phyloP scores from a whole-genome alignment of 2,888 invertebrate genomes.

The Philonicus albiceps region DNA sequence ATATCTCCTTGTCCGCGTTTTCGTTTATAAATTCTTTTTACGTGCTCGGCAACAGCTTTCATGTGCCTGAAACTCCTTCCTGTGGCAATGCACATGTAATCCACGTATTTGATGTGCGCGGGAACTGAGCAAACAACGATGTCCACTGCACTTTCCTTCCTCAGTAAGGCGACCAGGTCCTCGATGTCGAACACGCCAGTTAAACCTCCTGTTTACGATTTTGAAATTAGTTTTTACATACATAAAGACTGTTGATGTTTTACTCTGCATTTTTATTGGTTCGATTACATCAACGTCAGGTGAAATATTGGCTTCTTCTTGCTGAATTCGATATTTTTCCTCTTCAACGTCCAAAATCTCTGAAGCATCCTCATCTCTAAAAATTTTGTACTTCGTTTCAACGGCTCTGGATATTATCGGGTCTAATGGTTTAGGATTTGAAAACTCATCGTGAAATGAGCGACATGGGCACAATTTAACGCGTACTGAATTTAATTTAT shows the following conservation, averaged over 20 bases:
- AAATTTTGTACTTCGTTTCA: conserved; percentile 72
- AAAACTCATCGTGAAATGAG: conserved; percentile 40
- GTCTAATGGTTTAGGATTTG: background rate
- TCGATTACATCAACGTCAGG: conserved; percentile 18
- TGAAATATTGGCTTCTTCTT: conserved; percentile 63
- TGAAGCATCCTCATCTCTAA: conserved; percentile 74
- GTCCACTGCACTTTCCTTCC: conserved; percentile 79
- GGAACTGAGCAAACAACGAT: conserved; percentile 84
- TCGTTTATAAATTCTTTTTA: conserved; percentile 78
- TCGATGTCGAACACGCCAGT: conserved; percentile 89
- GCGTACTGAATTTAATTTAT: background rate
- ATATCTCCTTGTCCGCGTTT: conserved; percentile 71
- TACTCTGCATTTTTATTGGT: conserved; percentile 68
- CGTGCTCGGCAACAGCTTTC: conserved; percentile 76
- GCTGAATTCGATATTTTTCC: conserved; percentile 64
- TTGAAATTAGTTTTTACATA: background rate
- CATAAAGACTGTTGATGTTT: conserved; percentile 44
- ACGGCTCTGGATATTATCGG: conserved; percentile 63
- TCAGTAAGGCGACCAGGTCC: conserved; percentile 79
- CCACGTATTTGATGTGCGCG: conserved; percentile 77
- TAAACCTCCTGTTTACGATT: conserved; percentile 71
- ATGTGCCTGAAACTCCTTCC: conserved; percentile 79
- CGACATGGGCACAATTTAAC: background rate
- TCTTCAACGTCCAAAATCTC: conserved; percentile 79
- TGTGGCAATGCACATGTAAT: conserved; percentile 83